These are phyloP conservation scores for Xenopus borealis DNA, from an alignment of 2,113 vertebrate species.

Conservation along the genomic window DNA sequence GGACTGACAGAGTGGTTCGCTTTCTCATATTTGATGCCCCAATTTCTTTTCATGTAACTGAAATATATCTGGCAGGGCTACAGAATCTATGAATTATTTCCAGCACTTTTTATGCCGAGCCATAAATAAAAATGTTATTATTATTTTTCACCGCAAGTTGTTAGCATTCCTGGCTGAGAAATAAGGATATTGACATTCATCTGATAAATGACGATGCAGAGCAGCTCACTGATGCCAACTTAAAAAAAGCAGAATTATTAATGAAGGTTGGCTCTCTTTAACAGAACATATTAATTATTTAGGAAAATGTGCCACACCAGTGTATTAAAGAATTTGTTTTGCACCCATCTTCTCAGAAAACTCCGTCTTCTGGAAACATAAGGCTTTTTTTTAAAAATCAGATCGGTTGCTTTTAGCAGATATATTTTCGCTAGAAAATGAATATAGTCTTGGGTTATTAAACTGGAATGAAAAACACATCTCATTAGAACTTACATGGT, in stretches of 20 bases:
- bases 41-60: slow-evolving; percentile 49
- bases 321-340: slow-evolving; percentile 76
- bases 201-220: slow-evolving; percentile 71
- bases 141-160: slow-evolving; percentile 57
- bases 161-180: slow-evolving; percentile 68
- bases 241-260: slow-evolving; percentile 80
- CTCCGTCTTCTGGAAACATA: slow-evolving; percentile 69
- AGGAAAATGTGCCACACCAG: slow-evolving; percentile 74
- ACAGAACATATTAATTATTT: slow-evolving; percentile 81
- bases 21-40: slow-evolving; percentile 56
- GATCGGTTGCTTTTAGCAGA: slow-evolving; percentile 73
- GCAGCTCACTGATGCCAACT: slow-evolving; percentile 74
- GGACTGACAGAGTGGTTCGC: slow-evolving; percentile 60
- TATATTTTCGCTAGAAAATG: slow-evolving; percentile 78
- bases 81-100: slow-evolving; percentile 53
- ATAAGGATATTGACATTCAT: slow-evolving; percentile 68
- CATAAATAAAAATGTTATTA: slow-evolving; percentile 58
- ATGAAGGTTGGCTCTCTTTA: slow-evolving; percentile 78
- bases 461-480: slow-evolving; percentile 84
- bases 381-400: slow-evolving; percentile 60
- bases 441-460: slow-evolving; percentile 84
- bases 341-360: slow-evolving; percentile 72
- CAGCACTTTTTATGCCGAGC: slow-evolving; percentile 53
- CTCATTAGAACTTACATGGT: slow-evolving; percentile 83
- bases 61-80: slow-evolving; percentile 57